Percentiles rank a stretch among this genome's conserved stretches.
Evolutionary conservation across 2,888 invertebrate species (phyloP).

Genomic region (Therioaphis trifolii): DNA sequence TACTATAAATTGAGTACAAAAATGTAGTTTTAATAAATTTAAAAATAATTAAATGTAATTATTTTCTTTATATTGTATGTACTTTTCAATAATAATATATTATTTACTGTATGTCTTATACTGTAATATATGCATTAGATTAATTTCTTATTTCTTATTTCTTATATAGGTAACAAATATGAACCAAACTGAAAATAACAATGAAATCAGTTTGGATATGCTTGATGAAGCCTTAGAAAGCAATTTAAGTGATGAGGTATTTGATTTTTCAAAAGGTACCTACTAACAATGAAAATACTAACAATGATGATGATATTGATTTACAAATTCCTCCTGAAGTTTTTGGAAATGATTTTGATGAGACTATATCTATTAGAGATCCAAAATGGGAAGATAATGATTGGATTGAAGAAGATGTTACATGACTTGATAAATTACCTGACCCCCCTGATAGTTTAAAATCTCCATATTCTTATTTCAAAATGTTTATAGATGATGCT

Average conservation of each 20-base stretch:
- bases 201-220: no score
- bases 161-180: no score
- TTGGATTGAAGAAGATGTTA: constrained; percentile 17
- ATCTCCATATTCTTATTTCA: constrained; percentile 50
- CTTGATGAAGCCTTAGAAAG: not conserved
- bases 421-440: constrained; percentile 20
- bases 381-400: constrained; percentile 14
- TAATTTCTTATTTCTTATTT: no score
- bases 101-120: no score
- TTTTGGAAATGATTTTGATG: not conserved
- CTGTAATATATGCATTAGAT: no score
- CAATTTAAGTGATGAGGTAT: constrained; percentile 1
- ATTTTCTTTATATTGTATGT: no score
- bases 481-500: constrained; percentile 49
- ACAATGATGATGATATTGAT: not conserved
- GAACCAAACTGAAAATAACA: no score
- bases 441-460: not conserved
- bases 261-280: constrained; percentile 8
- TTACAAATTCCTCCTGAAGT: not conserved
- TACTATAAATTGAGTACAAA: no score
- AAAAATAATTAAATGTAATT: no score
- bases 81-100: no score
- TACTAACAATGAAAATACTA: no score
- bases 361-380: constrained; percentile 4
- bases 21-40: no score